Conservation (phyloP, 2,888 invertebrate genomes). For the Eupithecia subfuscata region DNA sequence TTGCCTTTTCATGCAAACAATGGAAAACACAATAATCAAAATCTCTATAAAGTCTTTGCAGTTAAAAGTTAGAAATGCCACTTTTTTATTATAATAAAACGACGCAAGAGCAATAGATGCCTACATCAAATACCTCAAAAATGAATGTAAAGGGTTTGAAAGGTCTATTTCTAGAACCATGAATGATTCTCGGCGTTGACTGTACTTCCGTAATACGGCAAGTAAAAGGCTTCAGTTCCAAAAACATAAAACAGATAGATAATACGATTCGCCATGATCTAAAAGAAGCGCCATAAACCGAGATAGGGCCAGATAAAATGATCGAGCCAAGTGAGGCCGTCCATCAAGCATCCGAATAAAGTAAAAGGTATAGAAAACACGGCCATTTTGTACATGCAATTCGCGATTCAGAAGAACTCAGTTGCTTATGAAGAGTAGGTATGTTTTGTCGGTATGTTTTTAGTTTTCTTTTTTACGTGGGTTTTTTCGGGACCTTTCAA, state of each 20-base stretch:
- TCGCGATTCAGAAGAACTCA: neutral
- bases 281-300: conserved; percentile 10
- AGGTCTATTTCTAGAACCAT: neutral
- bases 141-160: neutral
- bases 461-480: too few relatives aligned
- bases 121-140: too few relatives aligned
- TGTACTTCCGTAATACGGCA: neutral
- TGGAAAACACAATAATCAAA: neutral
- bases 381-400: neutral
- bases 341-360: neutral
- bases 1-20: neutral
- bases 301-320: conserved; percentile 8
- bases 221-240: conserved; percentile 14
- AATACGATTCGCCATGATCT: conserved; percentile 1
- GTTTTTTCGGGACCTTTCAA: too few relatives aligned
- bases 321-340: neutral
- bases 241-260: conserved; percentile 4
- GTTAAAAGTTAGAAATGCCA: too few relatives aligned
- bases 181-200: neutral
- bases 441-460: neutral
- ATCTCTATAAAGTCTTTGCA: too few relatives aligned
- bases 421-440: neutral
- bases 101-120: too few relatives aligned
- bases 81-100: too few relatives aligned
- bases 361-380: neutral